These are phyloP conservation scores for Brachypteracias leptosomus DNA, from an alignment of 2,113 vertebrate genomes.

Conservation along the genomic window DNA sequence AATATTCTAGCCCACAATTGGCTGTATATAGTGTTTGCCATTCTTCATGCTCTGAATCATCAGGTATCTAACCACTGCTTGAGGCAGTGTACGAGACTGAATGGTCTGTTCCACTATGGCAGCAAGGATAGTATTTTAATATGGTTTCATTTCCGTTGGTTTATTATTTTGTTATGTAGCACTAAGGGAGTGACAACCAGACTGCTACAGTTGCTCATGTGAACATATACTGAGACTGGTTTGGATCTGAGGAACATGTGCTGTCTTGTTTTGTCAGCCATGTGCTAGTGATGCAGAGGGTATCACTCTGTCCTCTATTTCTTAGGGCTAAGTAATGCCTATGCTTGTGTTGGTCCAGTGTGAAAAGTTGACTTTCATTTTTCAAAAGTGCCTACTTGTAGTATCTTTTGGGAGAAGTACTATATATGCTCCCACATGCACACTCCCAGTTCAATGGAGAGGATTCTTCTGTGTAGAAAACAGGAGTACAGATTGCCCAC, in stretches of 20 bases:
- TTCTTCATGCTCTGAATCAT: conserved; percentile 38
- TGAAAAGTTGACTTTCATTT: background rate
- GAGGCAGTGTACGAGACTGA: conserved; percentile 1
- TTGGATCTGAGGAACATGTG: background rate
- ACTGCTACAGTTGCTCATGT: background rate
- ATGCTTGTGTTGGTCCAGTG: background rate
- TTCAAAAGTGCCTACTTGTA: background rate
- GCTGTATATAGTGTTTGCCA: conserved; percentile 52
- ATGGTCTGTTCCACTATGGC: background rate
- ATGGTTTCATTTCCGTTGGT: conserved; percentile 65
- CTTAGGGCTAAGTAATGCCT: background rate
- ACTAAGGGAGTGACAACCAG: background rate
- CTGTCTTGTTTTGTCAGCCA: background rate
- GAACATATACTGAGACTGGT: conserved; percentile 10
- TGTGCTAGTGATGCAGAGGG: background rate
- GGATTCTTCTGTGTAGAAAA: background rate
- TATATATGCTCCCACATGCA: background rate
- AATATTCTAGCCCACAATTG: conserved; percentile 29
- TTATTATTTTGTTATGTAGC: conserved; percentile 4
- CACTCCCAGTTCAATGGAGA: background rate
- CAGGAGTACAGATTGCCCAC: background rate
- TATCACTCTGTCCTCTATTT: background rate
- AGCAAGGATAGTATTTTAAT: conserved; percentile 52
- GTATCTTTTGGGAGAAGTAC: background rate
- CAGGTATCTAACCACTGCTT: conserved; percentile 34